These are phyloP conservation scores for Chelidonichthys spinosus DNA, from an alignment of 2,797 vertebrate species.

Conservation along the genomic window DNA sequence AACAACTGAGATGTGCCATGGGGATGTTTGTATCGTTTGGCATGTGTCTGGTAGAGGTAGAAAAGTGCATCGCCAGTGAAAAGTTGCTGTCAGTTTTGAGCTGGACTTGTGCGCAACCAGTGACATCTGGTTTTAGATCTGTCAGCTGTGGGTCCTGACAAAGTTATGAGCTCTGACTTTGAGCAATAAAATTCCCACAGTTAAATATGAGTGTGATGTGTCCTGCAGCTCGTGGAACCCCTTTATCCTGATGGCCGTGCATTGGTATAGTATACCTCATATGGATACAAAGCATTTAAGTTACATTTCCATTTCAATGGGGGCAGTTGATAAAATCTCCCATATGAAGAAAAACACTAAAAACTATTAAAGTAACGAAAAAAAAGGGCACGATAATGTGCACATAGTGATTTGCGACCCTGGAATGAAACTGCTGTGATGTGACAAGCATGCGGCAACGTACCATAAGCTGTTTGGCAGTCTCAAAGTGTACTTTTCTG, in stretches of 20 bases:
- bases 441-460: constrained; percentile 1
- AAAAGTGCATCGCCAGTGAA: constrained; percentile 27
- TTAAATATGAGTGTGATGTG: background rate
- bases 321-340: background rate
- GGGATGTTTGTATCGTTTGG: constrained; percentile 32
- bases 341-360: background rate
- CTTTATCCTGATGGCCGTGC: background rate
- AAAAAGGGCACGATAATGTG: background rate
- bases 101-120: background rate
- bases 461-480: constrained; percentile 4
- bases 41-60: constrained; percentile 27
- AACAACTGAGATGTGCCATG: constrained; percentile 18
- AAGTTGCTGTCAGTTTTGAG: constrained; percentile 40
- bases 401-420: background rate
- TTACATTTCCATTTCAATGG: background rate
- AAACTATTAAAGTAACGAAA: background rate
- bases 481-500: constrained; percentile 37
- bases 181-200: constrained; percentile 2
- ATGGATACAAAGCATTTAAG: background rate
- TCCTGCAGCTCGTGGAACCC: background rate
- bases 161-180: constrained; percentile 12
- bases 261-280: background rate
- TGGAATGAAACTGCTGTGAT: background rate
- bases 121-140: constrained; percentile 12
- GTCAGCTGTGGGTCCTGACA: constrained; percentile 14